These are phyloP conservation scores for Plemyria rubiginata DNA, from an alignment of 2,888 invertebrate genomes.

Conservation along the genomic window DNA sequence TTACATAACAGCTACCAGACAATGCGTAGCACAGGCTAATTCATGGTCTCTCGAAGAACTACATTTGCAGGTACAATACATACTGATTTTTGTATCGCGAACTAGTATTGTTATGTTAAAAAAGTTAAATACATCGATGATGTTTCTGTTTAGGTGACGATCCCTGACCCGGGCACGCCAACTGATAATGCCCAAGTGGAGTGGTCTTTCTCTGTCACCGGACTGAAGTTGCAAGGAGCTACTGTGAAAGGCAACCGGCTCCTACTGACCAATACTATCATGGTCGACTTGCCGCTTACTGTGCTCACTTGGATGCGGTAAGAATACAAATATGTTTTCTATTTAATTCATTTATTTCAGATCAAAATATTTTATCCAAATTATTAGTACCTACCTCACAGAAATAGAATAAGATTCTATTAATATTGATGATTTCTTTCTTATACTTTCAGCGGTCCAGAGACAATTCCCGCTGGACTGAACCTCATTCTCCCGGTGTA, in stretches of 20 bases:
- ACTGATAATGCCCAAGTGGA: slow-evolving; percentile 86
- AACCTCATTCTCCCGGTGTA: slow-evolving; percentile 96
- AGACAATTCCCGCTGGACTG: slow-evolving; percentile 76
- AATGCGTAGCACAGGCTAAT: slow-evolving; percentile 98
- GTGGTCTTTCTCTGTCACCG: slow-evolving; percentile 89
- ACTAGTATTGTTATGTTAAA: neutral
- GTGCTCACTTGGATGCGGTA: slow-evolving; percentile 95
- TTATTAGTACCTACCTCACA: too few relatives aligned
- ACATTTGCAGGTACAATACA: slow-evolving; percentile 88
- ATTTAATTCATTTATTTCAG: too few relatives aligned
- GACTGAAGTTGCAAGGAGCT: slow-evolving; percentile 98
- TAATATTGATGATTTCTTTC: slow-evolving; percentile 26
- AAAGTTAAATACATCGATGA: neutral
- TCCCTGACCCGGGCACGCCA: slow-evolving; percentile 85
- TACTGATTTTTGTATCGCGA: neutral
- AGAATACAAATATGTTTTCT: slow-evolving; percentile 45
- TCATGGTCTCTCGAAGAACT: slow-evolving; percentile 99
- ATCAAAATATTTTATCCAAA: too few relatives aligned
- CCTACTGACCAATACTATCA: slow-evolving; percentile 96
- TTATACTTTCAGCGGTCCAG: slow-evolving; percentile 67
- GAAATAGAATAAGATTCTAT: too few relatives aligned
- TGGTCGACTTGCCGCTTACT: slow-evolving; percentile 96
- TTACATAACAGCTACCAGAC: slow-evolving; percentile 99
- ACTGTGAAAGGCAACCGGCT: slow-evolving; percentile 96
- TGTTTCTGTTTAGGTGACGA: slow-evolving; percentile 76